These are phyloP conservation scores for Notothenia coriiceps DNA, from an alignment of 2,113 vertebrate species.

Conservation along the genomic window DNA sequence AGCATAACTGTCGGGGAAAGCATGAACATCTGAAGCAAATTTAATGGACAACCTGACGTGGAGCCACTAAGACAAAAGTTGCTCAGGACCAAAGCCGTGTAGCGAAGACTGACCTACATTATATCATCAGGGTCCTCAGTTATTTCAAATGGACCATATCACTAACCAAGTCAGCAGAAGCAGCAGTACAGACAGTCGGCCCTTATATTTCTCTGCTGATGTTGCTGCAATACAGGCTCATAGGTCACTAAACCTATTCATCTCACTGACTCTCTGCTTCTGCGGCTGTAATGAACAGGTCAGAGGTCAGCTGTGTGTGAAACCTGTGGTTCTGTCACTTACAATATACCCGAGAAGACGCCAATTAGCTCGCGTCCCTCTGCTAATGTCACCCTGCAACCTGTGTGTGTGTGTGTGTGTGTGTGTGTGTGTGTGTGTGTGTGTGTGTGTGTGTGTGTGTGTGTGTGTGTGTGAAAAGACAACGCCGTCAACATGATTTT, in stretches of 20 bases:
- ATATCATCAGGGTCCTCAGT: background rate
- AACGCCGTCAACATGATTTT: background rate
- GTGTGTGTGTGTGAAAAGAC: constrained; percentile 24
- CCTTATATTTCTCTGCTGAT: constrained; percentile 34
- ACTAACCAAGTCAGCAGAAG: constrained; percentile 22
- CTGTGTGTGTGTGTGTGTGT: constrained; percentile 5
- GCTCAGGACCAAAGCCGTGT: background rate
- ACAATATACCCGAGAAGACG: constrained; percentile 36
- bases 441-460: constrained; percentile 18
- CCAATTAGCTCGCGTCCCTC: constrained; percentile 66
- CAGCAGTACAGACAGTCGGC: constrained; percentile 31
- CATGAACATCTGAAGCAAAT: background rate
- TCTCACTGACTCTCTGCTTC: constrained; percentile 47
- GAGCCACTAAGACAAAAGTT: background rate
- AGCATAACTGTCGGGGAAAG: background rate
- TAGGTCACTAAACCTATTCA: constrained; percentile 66
- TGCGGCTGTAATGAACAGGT: constrained; percentile 31
- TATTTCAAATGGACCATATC: constrained; percentile 2
- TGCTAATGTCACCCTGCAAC: constrained; percentile 20
- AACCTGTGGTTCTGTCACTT: constrained; percentile 46
- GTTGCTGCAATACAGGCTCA: too few species aligned
- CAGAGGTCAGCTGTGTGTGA: constrained; percentile 53
- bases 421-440: constrained; percentile 33
- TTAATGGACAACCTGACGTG: background rate
- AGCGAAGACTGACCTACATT: background rate